Percentiles rank a stretch among this genome's conserved stretches.
Conservation (phyloP, 2,797 vertebrate species). For the Etheostoma perlongum region DNA sequence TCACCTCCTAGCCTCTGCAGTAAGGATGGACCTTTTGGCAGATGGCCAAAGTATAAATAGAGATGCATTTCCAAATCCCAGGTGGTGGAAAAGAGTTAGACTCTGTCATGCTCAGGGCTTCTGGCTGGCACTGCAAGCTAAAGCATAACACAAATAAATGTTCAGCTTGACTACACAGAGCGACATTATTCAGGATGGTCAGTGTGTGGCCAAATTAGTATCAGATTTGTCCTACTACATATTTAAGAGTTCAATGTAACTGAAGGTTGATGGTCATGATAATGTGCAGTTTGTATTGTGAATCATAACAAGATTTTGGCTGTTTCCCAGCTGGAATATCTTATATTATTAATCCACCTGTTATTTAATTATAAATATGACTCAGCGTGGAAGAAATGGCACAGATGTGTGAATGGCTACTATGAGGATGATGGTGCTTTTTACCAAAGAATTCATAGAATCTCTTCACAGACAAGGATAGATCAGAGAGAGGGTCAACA, state of each 20-base stretch:
- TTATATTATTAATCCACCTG: not conserved
- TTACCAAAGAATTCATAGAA: slow-evolving; percentile 17
- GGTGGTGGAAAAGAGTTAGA: slow-evolving; percentile 61
- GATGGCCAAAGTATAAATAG: slow-evolving; percentile 73
- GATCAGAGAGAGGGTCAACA: slow-evolving; percentile 45
- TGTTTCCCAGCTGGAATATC: not conserved
- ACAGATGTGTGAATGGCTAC: not conserved
- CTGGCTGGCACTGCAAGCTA: slow-evolving; percentile 46
- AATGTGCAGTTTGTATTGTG: slow-evolving; percentile 12
- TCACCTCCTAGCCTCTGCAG: slow-evolving; percentile 62
- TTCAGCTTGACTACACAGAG: slow-evolving; percentile 57
- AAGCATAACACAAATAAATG: slow-evolving; percentile 59
- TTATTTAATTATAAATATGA: slow-evolving; percentile 14
- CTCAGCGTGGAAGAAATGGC: not conserved
- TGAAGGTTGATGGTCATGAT: not conserved
- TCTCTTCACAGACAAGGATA: slow-evolving; percentile 10
- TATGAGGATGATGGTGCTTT: slow-evolving; percentile 3
- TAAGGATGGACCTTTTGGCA: slow-evolving; percentile 64
- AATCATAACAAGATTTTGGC: not conserved
- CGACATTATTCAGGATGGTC: slow-evolving; percentile 57
- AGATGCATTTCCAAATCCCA: slow-evolving; percentile 76
- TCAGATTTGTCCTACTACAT: slow-evolving; percentile 34
- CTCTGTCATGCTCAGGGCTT: slow-evolving; percentile 50
- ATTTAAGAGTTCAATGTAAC: slow-evolving; percentile 25
- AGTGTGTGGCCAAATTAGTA: slow-evolving; percentile 46